Conservation (phyloP, 2,797 vertebrate species). For the Ficedula albicollis region DNA sequence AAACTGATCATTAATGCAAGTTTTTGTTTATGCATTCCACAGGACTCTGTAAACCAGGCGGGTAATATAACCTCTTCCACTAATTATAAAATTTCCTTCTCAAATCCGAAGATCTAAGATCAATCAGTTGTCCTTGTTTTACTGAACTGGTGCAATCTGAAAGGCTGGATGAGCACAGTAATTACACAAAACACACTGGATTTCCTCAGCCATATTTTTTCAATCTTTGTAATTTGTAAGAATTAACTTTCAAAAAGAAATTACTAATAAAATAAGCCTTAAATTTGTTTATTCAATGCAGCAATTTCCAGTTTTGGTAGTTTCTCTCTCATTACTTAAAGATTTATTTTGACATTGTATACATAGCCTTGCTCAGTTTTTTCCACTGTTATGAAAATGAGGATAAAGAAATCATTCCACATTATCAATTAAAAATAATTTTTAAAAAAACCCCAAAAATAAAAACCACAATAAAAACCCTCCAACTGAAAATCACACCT, state of each 20-base stretch:
- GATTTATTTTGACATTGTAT: not conserved
- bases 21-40: conserved; percentile 18
- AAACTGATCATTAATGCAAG: conserved; percentile 5
- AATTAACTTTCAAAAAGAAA: not conserved
- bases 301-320: not conserved
- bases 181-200: not conserved
- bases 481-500: not conserved
- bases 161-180: not conserved
- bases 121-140: not conserved
- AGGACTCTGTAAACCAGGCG: not conserved
- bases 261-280: not conserved
- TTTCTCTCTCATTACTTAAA: not conserved
- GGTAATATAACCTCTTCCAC: conserved; percentile 6
- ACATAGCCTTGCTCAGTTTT: not conserved
- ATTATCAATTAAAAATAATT: not conserved
- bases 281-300: not conserved
- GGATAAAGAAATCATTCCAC: not conserved
- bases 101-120: not conserved
- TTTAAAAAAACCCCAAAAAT: not conserved
- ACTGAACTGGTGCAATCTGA: not conserved
- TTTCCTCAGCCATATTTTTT: not conserved
- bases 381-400: not conserved
- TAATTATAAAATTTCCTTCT: not conserved
- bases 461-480: not conserved
- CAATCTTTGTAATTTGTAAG: not conserved